Conservation (phyloP, 1,140 invertebrate species). For the Chlorops oryzae region DNA sequence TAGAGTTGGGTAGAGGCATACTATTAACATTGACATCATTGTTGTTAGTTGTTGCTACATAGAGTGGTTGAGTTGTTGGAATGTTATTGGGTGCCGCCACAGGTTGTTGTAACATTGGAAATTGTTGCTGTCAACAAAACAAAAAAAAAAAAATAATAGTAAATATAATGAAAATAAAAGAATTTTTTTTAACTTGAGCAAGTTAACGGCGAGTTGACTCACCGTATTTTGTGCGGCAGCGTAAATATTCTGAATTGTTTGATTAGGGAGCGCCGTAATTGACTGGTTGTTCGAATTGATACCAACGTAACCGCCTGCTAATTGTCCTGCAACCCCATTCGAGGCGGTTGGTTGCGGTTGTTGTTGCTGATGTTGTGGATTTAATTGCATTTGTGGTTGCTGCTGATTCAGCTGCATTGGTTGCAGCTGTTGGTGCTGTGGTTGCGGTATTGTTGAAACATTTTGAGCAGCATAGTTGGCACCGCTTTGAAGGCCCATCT, state of each 20-base stretch:
- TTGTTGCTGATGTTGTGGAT: conserved; percentile 11
- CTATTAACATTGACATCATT: no score
- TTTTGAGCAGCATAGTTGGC: conserved; percentile 15
- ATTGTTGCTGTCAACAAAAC: background rate
- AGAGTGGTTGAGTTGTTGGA: conserved; percentile 27
- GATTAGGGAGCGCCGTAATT: background rate
- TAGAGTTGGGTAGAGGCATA: background rate
- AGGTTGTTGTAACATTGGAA: conserved; percentile 42
- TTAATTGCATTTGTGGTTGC: background rate
- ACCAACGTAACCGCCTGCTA: background rate
- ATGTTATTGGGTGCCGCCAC: background rate
- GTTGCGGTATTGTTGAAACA: background rate
- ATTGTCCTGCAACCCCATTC: background rate
- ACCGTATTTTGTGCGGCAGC: background rate
- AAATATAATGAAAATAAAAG: no score
- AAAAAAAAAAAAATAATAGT: no score
- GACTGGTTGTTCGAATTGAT: background rate
- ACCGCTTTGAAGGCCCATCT: no score
- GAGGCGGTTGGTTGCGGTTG: background rate
- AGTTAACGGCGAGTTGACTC: background rate
- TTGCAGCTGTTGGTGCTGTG: background rate
- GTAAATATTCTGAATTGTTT: conserved; percentile 1
- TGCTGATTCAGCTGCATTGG: conserved; percentile 1
- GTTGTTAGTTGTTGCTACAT: conserved; percentile 29
- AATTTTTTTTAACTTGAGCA: no score